Percentiles rank a stretch among this genome's conserved stretches.
Evolutionary conservation across 2,113 vertebrate genomes (phyloP).

Genomic region (Ranitomeya variabilis): DNA sequence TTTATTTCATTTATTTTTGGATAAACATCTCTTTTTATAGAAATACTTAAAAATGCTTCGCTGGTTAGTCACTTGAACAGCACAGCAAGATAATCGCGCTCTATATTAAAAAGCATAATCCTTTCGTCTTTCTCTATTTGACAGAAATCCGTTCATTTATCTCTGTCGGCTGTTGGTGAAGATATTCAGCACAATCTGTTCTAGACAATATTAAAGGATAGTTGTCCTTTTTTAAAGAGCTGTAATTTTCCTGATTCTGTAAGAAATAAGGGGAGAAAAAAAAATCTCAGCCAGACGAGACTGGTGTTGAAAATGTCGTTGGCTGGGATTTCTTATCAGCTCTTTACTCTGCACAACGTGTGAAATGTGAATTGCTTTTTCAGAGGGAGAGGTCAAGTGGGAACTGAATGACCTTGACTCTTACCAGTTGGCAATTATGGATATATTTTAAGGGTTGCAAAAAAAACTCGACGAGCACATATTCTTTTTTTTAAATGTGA

Average conservation of each 20-base stretch:
- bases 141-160: slow-evolving; percentile 56
- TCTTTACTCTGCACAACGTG: slow-evolving; percentile 60
- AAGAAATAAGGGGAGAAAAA: slow-evolving; percentile 30
- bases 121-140: slow-evolving; percentile 53
- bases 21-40: slow-evolving; percentile 1
- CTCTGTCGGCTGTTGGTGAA: slow-evolving; percentile 41
- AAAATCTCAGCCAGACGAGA: slow-evolving; percentile 62
- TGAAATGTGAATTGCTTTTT: slow-evolving; percentile 65
- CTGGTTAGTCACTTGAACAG: slow-evolving; percentile 23
- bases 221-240: slow-evolving; percentile 60
- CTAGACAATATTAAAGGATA: slow-evolving; percentile 58
- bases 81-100: slow-evolving; percentile 36
- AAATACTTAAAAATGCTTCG: slow-evolving; percentile 3
- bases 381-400: slow-evolving; percentile 63
- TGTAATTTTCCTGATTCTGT: slow-evolving; percentile 62
- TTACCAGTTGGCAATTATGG: slow-evolving; percentile 54
- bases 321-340: slow-evolving; percentile 63
- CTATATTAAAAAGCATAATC: slow-evolving; percentile 48
- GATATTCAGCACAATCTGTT: slow-evolving; percentile 25
- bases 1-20: background rate
- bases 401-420: slow-evolving; percentile 65
- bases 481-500: background rate
- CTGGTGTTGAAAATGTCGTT: slow-evolving; percentile 61
- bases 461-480: background rate
- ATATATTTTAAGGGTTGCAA: background rate